phyloP scores from a whole-genome alignment of 1,140 invertebrate genomes.

The honey bee (Apis mellifera) region Amel_HAv3.1 CM009940.2:8744501-8745000 shows the following conservation, averaged over 20 bases:
- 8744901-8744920: constrained; percentile 32
- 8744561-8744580: background rate
- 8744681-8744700: background rate
- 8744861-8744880: constrained; percentile 21
- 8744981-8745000: background rate
- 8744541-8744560: too few relatives aligned
- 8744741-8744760: constrained; percentile 19
- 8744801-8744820: constrained; percentile 44
- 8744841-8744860: constrained; percentile 7
- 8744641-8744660: background rate
- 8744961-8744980: constrained; percentile 5
- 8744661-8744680: background rate
- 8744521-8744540: background rate
- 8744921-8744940: constrained; percentile 23
- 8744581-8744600: too few relatives aligned
- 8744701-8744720: background rate
- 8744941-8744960: constrained; percentile 20
- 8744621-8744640: constrained; percentile 22
- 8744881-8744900: constrained; percentile 31
- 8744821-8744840: constrained; percentile 11
- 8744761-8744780: background rate
- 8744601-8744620: background rate
- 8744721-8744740: background rate
- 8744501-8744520: constrained; percentile 19
- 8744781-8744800: background rate